Conservation (phyloP, 2,113 vertebrate genomes). For the Rhynchopsitta pachyrhyncha region DNA sequence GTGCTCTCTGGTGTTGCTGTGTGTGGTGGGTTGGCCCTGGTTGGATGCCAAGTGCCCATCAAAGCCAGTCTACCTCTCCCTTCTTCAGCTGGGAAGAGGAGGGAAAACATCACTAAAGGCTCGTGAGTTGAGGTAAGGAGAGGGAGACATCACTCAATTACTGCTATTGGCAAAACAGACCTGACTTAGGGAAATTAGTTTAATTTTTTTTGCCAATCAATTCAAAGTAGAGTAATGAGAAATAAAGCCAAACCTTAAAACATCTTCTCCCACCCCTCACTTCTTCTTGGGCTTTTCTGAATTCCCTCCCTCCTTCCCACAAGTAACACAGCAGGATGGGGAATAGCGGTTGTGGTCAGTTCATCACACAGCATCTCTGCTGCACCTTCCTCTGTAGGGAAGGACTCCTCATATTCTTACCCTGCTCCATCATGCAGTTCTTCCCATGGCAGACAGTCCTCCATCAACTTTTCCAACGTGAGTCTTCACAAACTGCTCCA, state of each 20-base stretch:
- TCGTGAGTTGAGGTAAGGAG: neutral
- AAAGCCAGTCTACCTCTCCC: neutral
- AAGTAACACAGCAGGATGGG: neutral
- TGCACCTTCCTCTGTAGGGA: neutral
- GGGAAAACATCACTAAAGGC: neutral
- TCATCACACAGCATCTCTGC: neutral
- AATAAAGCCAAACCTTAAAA: neutral
- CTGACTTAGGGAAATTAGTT: neutral
- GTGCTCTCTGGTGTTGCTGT: neutral
- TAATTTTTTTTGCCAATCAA: neutral
- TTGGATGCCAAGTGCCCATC: neutral
- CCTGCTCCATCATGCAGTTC: neutral
- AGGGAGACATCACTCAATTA: neutral
- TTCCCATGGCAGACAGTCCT: neutral
- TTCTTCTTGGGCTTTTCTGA: neutral
- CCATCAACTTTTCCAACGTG: neutral
- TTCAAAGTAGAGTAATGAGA: neutral
- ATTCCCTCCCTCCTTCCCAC: neutral
- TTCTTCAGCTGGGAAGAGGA: neutral
- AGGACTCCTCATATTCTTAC: neutral
- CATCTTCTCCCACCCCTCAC: neutral
- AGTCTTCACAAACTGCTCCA: neutral
- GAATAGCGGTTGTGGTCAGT: neutral
- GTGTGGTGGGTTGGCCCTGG: neutral
- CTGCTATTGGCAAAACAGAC: neutral